A percentile compares a stretch with the other conserved stretches of the same genome.
These are phyloP conservation scores for Capromys pilorides DNA, from an alignment of 2,797 vertebrate genomes.

Conservation along the genomic window DNA sequence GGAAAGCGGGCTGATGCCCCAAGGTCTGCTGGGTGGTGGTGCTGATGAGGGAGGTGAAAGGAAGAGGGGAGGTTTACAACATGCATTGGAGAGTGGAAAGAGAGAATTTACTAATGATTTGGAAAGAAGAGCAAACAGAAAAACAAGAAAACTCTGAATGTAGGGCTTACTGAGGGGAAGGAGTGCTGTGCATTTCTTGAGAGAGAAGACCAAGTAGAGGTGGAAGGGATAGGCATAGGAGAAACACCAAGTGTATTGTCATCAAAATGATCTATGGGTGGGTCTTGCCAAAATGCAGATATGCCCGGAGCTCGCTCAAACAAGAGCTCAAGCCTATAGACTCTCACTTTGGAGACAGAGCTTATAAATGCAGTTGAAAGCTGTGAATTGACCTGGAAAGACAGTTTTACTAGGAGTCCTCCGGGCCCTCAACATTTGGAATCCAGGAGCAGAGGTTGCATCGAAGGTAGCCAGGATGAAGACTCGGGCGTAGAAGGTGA, in stretches of 20 bases:
- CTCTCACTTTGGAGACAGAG: background rate
- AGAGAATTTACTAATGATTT: background rate
- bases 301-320: background rate
- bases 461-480: background rate
- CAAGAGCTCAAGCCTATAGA: background rate
- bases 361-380: background rate
- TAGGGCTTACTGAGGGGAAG: background rate
- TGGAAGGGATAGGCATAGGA: background rate
- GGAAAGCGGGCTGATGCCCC: background rate
- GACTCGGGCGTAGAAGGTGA: background rate
- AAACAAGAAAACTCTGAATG: background rate
- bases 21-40: background rate
- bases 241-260: background rate
- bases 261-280: background rate
- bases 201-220: background rate
- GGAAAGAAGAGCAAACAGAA: background rate
- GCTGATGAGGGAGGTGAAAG: background rate
- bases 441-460: background rate
- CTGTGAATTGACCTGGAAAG: background rate
- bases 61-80: background rate
- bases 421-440: background rate
- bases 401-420: background rate
- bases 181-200: background rate
- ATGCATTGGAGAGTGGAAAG: background rate
- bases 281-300: background rate